phyloP scores from a whole-genome alignment of 2,797 vertebrate species.

The Trematomus bernacchii region DNA sequence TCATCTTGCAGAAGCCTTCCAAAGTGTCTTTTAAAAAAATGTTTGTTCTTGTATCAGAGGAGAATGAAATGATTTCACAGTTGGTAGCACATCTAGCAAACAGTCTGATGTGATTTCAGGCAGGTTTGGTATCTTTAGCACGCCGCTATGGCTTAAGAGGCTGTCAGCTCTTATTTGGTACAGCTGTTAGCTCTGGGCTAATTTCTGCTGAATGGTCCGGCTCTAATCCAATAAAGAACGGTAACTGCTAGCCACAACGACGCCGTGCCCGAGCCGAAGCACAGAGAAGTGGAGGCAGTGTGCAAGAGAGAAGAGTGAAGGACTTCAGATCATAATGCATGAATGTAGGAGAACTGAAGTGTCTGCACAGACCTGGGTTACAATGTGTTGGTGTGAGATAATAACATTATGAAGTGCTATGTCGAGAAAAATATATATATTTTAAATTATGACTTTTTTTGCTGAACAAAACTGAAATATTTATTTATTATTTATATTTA shows the following conservation, averaged over 20 bases:
- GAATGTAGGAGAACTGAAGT: background rate
- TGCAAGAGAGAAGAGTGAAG: background rate
- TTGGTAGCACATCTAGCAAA: slow-evolving; percentile 40
- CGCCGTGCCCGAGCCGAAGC: background rate
- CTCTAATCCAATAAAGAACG: slow-evolving; percentile 66
- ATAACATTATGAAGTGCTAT: no score
- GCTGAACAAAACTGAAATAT: no score
- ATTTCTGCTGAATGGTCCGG: slow-evolving; percentile 58
- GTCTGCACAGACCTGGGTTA: slow-evolving; percentile 1
- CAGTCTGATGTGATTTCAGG: slow-evolving; percentile 17
- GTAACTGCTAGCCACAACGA: slow-evolving; percentile 17
- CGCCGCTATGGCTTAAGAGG: slow-evolving; percentile 35
- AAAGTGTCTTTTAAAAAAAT: slow-evolving; percentile 7
- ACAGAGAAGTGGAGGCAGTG: background rate
- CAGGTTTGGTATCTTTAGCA: slow-evolving; percentile 18
- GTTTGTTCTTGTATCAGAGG: background rate
- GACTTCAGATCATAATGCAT: slow-evolving; percentile 7
- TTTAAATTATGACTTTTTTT: no score
- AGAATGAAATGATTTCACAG: slow-evolving; percentile 22
- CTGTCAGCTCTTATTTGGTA: slow-evolving; percentile 52
- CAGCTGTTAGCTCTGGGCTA: slow-evolving; percentile 58
- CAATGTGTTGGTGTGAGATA: no score
- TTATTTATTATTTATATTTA: no score
- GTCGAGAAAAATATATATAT: no score
- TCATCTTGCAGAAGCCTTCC: slow-evolving; percentile 21